These are phyloP conservation scores for Flexamia atlantica DNA, from an alignment of 2,888 invertebrate genomes.

Conservation along the genomic window DNA sequence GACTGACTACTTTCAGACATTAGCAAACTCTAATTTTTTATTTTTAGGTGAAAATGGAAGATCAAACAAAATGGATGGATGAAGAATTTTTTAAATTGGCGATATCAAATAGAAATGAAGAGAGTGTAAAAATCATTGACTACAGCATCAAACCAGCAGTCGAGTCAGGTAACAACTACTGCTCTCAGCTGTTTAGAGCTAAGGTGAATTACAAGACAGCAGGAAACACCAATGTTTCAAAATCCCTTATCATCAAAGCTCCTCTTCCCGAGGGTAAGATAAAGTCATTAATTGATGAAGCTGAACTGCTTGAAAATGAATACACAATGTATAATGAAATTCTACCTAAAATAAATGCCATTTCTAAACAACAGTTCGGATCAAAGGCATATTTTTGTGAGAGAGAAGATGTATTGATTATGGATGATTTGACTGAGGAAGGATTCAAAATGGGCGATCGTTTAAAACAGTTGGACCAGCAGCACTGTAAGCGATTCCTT, in stretches of 20 bases:
- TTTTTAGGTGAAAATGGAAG: conserved; percentile 7
- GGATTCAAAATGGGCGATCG: conserved; percentile 14
- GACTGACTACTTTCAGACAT: too few species aligned
- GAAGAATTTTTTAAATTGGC: conserved; percentile 29
- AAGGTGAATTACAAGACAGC: not conserved
- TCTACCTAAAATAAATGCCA: conserved; percentile 8
- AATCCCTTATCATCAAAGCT: conserved; percentile 27
- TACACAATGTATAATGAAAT: conserved; percentile 23
- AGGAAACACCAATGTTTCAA: not conserved
- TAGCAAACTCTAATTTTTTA: not conserved
- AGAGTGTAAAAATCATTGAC: not conserved
- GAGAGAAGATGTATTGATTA: conserved; percentile 21
- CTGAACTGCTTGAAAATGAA: not conserved
- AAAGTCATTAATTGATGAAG: not conserved
- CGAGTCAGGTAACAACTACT: conserved; percentile 14
- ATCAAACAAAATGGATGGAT: not conserved
- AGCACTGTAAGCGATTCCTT: not conserved
- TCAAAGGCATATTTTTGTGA: conserved; percentile 13
- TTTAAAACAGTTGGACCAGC: conserved; percentile 15
- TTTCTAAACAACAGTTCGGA: not conserved
- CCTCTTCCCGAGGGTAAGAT: conserved; percentile 1
- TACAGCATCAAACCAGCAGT: conserved; percentile 3
- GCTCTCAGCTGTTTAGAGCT: conserved; percentile 1
- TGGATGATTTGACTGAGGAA: conserved; percentile 19
- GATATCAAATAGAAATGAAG: not conserved